A percentile compares a stretch with the other conserved stretches of the same genome.
These are phyloP conservation scores for Petrolisthes cinctipes DNA, from an alignment of 2,888 invertebrate species.

Conservation along the genomic window DNA sequence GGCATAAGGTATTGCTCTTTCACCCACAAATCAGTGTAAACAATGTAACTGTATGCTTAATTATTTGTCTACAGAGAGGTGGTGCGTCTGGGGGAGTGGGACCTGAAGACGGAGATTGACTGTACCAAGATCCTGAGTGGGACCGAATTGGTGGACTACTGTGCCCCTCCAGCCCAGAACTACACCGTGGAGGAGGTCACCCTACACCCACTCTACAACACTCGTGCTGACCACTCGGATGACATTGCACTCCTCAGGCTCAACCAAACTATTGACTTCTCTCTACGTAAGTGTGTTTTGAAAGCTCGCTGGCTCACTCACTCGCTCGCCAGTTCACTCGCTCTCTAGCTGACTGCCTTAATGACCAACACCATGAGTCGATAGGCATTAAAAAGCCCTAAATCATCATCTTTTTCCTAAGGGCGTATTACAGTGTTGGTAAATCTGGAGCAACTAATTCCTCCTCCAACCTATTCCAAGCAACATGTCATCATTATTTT, in stretches of 20 bases:
- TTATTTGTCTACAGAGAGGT: slow-evolving; percentile 1
- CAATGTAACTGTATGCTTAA: not conserved
- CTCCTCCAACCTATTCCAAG: no score
- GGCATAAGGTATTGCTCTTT: no score
- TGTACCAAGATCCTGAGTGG: not conserved
- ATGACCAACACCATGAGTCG: no score
- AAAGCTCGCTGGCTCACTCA: no score
- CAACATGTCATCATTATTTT: no score
- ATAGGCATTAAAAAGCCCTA: no score
- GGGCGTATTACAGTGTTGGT: no score
- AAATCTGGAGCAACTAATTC: no score
- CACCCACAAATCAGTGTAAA: no score
- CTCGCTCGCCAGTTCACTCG: no score
- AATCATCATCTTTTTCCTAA: no score
- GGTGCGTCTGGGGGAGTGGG: slow-evolving; percentile 34
- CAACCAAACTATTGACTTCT: slow-evolving; percentile 12
- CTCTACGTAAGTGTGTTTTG: not conserved
- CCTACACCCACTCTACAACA: slow-evolving; percentile 37
- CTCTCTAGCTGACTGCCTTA: no score
- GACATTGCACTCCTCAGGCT: slow-evolving; percentile 58
- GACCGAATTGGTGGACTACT: not conserved
- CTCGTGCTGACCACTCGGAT: slow-evolving; percentile 15
- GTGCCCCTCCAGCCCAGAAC: slow-evolving; percentile 36
- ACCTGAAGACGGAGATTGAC: slow-evolving; percentile 27
- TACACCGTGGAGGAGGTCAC: slow-evolving; percentile 11